phyloP scores from a whole-genome alignment of 2,888 invertebrate genomes.

The Caenorhabditis sp. region DNA sequence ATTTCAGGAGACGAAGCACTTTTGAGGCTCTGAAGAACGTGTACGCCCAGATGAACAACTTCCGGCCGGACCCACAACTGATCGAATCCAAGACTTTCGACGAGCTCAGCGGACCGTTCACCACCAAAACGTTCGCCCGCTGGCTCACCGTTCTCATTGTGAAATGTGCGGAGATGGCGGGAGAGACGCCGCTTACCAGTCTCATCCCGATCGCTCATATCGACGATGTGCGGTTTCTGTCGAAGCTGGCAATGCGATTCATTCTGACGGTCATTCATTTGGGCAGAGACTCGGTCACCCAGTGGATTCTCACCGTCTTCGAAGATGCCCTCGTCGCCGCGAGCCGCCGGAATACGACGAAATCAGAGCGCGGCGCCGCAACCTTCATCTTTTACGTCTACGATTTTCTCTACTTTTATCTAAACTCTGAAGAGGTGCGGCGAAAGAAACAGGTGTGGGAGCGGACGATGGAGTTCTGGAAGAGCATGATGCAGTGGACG shows the following conservation, averaged over 20 bases:
- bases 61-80: conserved; percentile 20
- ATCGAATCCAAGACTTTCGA: conserved; percentile 23
- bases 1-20: conserved; percentile 2
- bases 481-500: conserved; percentile 15
- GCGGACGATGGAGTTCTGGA: conserved; percentile 24
- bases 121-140: conserved; percentile 5
- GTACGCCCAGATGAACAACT: conserved; percentile 26
- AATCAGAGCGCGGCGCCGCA: conserved; percentile 12
- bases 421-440: conserved; percentile 11
- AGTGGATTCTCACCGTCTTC: conserved; percentile 41
- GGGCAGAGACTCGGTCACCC: conserved; percentile 5
- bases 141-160: conserved; percentile 43
- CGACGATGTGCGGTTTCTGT: conserved; percentile 9
- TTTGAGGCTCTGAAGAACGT: conserved; percentile 12
- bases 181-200: conserved; percentile 10
- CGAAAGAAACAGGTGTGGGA: conserved; percentile 7
- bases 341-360: background rate
- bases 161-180: conserved; percentile 27
- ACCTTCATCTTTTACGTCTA: conserved; percentile 41
- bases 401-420: conserved; percentile 43
- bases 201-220: conserved; percentile 29
- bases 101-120: background rate
- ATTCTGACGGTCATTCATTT: conserved; percentile 11
- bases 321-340: conserved; percentile 30
- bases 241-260: conserved; percentile 33